Base-by-base conservation (phyloP, 2,888 invertebrate species). In the Eustalomyia histrio region DNA sequence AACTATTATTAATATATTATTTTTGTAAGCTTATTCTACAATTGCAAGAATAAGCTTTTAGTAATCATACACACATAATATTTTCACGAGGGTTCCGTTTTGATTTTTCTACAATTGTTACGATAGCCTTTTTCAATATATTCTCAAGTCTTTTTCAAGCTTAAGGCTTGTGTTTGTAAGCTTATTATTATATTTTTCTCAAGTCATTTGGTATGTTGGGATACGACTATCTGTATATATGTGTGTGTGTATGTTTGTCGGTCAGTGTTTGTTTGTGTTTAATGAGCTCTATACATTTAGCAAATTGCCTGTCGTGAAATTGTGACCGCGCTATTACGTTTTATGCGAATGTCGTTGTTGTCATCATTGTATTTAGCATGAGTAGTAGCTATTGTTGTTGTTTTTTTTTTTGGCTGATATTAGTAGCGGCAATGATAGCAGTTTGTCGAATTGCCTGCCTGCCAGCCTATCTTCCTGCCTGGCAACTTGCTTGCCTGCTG, bases 271-370 rank as follows among this genome's bases (percentile, higher is more conserved):
- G 64, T 73, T 75, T 73, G 76, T 75, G 74, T 35, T 81, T 75
- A 81, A 78, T 81, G 78, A 78, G 78, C 71, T 75, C 81, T 67
- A 74, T 81, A 78, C 78, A 78, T 78, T 81, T 78, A 81, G 78
- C 74, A 81, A 81, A 81, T 81, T 81, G 81, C 81, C 74, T 81
- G 81, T 81, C 74, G 78, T 75, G 78, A 81, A 76, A 75, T 75
- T 81, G 78, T 78, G 61, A 78, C 78, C 81, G 71, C 78, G 74
- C 78, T 71, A 81, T 81, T 71, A 81, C 78, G 43, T 78, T 81
- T 71, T 78, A 78, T 81, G 74, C 67, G 74, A 78, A 81, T 78
- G 74, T 79, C 72, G 67, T 52, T 61, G 60, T 78, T 78, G 78
- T 78, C 81, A 81, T 65, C 72, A 60, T 53, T 72, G 61, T 67